phyloP scores from a whole-genome alignment of 2,113 vertebrate genomes.

The Lethenteron camtschaticum region DNA sequence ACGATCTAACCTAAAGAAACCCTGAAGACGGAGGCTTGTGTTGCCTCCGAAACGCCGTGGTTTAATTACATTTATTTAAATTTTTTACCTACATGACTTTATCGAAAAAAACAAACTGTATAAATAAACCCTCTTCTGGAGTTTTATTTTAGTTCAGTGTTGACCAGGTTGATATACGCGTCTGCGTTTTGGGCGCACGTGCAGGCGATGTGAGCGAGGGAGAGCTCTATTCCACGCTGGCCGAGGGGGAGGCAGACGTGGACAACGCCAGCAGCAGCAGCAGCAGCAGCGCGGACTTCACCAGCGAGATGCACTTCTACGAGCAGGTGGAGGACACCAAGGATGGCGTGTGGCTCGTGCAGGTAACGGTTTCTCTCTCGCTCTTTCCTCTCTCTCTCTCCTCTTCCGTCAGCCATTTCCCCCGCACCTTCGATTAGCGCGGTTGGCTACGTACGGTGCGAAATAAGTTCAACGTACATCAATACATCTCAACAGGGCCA shows the following conservation, averaged over 20 bases:
- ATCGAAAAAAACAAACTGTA: too few species aligned
- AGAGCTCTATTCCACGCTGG: conserved; percentile 85
- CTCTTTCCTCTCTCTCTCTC: not conserved
- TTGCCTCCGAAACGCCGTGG: too few species aligned
- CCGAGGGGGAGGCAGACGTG: conserved; percentile 23
- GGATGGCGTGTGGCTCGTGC: conserved; percentile 93
- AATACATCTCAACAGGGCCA: too few species aligned
- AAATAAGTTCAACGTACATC: too few species aligned
- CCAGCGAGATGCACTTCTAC: conserved; percentile 93
- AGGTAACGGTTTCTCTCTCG: conserved; percentile 29
- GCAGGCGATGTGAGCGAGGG: conserved; percentile 80
- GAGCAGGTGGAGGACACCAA: conserved; percentile 94
- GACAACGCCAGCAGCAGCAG: conserved; percentile 29
- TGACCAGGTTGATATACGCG: not conserved
- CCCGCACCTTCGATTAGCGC: not conserved
- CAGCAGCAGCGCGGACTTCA: conserved; percentile 68
- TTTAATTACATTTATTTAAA: too few species aligned
- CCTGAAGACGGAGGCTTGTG: too few species aligned
- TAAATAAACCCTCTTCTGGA: too few species aligned
- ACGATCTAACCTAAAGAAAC: too few species aligned
- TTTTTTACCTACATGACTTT: too few species aligned
- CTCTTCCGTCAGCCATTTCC: not conserved
- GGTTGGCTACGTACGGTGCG: too few species aligned
- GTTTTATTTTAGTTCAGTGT: not conserved
- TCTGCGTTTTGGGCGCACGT: conserved; percentile 5